phyloP scores from a whole-genome alignment of 2,113 vertebrate species.

The Chelonoidis abingdonii region DNA sequence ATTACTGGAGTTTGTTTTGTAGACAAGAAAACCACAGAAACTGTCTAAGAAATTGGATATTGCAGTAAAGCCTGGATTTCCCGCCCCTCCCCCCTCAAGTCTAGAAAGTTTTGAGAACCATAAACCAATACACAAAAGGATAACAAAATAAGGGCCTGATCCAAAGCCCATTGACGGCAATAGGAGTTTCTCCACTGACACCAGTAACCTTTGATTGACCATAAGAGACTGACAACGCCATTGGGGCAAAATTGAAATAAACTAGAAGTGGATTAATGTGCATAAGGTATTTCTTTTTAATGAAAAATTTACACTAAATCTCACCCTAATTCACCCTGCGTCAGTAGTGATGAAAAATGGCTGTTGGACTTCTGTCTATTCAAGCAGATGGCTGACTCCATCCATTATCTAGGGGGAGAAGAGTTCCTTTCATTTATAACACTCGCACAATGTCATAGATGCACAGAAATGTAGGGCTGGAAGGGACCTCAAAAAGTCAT shows the following conservation, averaged over 20 bases:
- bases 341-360: background rate
- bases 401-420: background rate
- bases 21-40: constrained; percentile 33
- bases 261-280: background rate
- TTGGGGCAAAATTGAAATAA: background rate
- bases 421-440: background rate
- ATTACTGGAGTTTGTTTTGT: constrained; percentile 39
- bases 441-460: background rate
- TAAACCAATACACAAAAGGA: background rate
- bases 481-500: background rate
- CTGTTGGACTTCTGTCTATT: background rate
- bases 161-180: background rate
- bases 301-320: background rate
- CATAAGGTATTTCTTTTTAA: background rate
- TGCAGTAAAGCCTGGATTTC: background rate
- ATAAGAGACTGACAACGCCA: background rate
- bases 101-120: background rate
- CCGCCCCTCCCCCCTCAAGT: background rate
- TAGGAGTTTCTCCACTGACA: background rate
- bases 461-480: background rate
- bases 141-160: background rate
- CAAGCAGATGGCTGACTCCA: background rate
- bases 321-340: background rate
- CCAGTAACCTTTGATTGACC: background rate
- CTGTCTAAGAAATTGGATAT: constrained; percentile 2